phyloP scores from a whole-genome alignment of 2,888 invertebrate species.

The Catocala fraxini region DNA sequence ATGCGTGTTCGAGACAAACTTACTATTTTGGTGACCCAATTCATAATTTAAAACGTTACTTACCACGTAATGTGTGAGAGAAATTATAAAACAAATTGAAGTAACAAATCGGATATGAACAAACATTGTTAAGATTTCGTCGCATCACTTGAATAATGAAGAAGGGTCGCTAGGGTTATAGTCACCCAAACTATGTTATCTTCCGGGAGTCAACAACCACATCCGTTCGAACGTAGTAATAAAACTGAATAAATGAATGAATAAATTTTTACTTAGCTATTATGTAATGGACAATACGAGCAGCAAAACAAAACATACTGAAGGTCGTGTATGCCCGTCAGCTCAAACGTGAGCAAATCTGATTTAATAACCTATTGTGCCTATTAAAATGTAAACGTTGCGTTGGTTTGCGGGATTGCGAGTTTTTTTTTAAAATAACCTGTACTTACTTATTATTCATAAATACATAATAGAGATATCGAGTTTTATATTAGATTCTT shows the following conservation, averaged over 20 bases:
- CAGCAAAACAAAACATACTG: conserved; percentile 16
- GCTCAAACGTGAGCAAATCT: background rate
- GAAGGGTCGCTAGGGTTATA: conserved; percentile 64
- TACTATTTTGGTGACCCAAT: conserved; percentile 10
- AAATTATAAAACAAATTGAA: background rate
- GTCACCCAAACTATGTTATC: conserved; percentile 64
- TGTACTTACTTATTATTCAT: too few species aligned
- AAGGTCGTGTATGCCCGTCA: conserved; percentile 6
- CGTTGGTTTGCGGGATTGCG: too few species aligned
- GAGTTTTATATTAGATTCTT: too few species aligned
- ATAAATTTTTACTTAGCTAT: conserved; percentile 31
- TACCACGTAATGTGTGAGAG: background rate
- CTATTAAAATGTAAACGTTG: background rate
- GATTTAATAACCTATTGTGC: background rate
- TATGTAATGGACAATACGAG: conserved; percentile 39
- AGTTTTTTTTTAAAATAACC: too few species aligned
- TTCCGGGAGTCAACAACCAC: conserved; percentile 60
- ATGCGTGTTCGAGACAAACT: conserved; percentile 5
- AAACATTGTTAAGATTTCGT: conserved; percentile 63
- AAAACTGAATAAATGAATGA: conserved; percentile 49
- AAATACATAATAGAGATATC: too few species aligned
- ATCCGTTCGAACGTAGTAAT: conserved; percentile 41
- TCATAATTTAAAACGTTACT: conserved; percentile 9
- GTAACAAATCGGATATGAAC: conserved; percentile 30
- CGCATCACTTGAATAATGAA: conserved; percentile 71